These are phyloP conservation scores for Scaptomyza polygonia DNA, from an alignment of 2,888 invertebrate species.

Conservation along the genomic window DNA sequence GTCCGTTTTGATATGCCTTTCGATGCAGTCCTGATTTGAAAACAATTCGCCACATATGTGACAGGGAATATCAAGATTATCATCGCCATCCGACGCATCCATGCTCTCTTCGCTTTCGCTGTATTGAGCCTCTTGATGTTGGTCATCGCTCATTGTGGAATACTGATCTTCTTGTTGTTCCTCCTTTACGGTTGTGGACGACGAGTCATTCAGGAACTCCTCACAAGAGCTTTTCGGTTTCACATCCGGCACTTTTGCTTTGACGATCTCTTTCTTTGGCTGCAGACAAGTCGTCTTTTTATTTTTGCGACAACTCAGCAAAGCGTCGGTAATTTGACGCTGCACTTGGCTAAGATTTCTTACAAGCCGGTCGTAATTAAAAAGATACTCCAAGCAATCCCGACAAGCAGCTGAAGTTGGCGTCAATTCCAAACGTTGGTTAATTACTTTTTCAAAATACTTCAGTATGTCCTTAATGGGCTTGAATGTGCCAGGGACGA, in stretches of 20 bases:
- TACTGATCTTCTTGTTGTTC: constrained; percentile 21
- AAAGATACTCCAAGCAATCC: constrained; percentile 68
- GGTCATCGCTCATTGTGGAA: constrained; percentile 22
- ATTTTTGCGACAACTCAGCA: constrained; percentile 57
- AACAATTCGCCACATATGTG: constrained; percentile 69
- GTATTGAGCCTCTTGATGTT: constrained; percentile 33
- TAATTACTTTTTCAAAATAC: constrained; percentile 67
- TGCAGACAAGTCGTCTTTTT: constrained; percentile 16
- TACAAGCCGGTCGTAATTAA: constrained; percentile 69
- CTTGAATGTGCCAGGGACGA: constrained; percentile 66
- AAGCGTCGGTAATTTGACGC: constrained; percentile 64
- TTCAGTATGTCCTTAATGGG: constrained; percentile 66
- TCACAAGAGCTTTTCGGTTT: constrained; percentile 10
- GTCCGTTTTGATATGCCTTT: constrained; percentile 62
- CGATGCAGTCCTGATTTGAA: constrained; percentile 59
- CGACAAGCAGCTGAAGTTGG: constrained; percentile 65
- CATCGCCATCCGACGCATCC: constrained; percentile 54
- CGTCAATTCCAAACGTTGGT: constrained; percentile 56
- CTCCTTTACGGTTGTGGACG: constrained; percentile 2
- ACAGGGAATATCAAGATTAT: constrained; percentile 59
- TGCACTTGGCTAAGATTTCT: constrained; percentile 67
- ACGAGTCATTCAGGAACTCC: background rate
- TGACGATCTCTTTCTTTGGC: constrained; percentile 34
- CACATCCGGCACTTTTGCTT: constrained; percentile 23
- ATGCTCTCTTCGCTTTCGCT: constrained; percentile 55